These are phyloP conservation scores for Pogonus chalceus DNA, from an alignment of 1,140 invertebrate genomes.

Conservation along the genomic window DNA sequence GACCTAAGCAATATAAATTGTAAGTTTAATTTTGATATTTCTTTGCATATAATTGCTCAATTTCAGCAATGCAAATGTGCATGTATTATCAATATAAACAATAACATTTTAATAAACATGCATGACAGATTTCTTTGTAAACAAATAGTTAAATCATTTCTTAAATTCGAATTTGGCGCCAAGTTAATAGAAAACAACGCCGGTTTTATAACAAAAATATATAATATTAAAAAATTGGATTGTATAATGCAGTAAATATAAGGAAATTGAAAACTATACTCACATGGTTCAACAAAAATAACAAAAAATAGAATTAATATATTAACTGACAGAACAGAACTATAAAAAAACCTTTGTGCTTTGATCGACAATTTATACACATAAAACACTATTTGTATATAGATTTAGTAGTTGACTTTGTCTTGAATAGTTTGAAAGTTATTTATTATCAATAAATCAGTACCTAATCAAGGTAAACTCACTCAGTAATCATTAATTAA, in stretches of 20 bases:
- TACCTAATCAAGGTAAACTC: not conserved
- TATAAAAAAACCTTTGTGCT: not conserved
- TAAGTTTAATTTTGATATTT: no score
- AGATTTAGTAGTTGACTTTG: not conserved
- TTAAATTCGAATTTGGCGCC: slow-evolving; percentile 1
- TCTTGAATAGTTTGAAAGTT: not conserved
- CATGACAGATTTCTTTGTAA: no score
- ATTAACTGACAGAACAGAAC: not conserved
- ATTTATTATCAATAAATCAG: not conserved
- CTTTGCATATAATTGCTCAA: no score
- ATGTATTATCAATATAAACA: no score
- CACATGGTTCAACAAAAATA: not conserved
- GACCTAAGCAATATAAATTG: no score
- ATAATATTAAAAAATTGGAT: not conserved
- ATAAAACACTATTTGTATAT: not conserved
- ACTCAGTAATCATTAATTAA: slow-evolving; percentile 1
- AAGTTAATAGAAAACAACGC: not conserved
- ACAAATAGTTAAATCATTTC: no score
- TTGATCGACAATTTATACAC: not conserved
- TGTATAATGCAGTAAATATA: not conserved
- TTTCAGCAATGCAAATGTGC: no score
- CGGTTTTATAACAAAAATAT: not conserved
- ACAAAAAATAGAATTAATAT: not conserved
- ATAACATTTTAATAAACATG: no score
- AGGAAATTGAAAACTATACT: not conserved